Base-by-base conservation (phyloP, 2,888 invertebrate genomes). In the Agrenia bidenticulata region DNA sequence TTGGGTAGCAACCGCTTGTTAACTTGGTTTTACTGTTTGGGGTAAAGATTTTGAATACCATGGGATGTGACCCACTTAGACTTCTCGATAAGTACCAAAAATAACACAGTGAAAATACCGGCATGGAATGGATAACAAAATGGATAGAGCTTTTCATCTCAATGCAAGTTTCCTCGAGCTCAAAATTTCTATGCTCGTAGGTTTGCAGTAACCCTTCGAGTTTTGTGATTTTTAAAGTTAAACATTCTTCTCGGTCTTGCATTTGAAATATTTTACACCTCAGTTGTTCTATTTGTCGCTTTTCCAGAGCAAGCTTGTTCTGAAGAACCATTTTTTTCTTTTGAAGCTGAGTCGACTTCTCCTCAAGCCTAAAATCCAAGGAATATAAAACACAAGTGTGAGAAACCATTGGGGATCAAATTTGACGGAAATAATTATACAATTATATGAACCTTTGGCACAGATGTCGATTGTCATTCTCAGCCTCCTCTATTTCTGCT, bases 401-500 rank as follows among this genome's bases (percentile, higher is more conserved):
- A 4, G 5, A 32, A 32, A 7, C 32, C 11, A 7, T 32, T 32
- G 32, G n/a, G n/a, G n/a, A n/a, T n/a, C n/a, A n/a, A n/a, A n/a
- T n/a, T n/a, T n/a, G n/a, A n/a, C n/a, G n/a, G n/a, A n/a, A n/a
- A n/a, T n/a, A n/a, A n/a, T n/a, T n/a, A n/a, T n/a, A n/a, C n/a
- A n/a, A n/a, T n/a, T n/a, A n/a, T n/a, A n/a, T n/a, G n/a, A n/a
- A 75, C 75, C 75, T 73, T 72, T 76, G 76, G 66, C 73, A 76
- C 67, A 73, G 69, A 63, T 71, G 68, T 55, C 76, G 64, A 60
- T 71, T 87, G 77, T 88, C 88, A 81, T 88, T 88, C 80, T 88
- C 88, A 27, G 87, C 87, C 80, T 88, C 88, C 80, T 88, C 88
- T 70, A 88, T 82, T 79, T 89, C 88, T 78, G 88, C 87, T 79